A percentile compares a stretch with the other conserved stretches of the same genome.
These are phyloP conservation scores for Trichechus manatus DNA, from an alignment of 2,113 vertebrate species.

Conservation along the genomic window DNA sequence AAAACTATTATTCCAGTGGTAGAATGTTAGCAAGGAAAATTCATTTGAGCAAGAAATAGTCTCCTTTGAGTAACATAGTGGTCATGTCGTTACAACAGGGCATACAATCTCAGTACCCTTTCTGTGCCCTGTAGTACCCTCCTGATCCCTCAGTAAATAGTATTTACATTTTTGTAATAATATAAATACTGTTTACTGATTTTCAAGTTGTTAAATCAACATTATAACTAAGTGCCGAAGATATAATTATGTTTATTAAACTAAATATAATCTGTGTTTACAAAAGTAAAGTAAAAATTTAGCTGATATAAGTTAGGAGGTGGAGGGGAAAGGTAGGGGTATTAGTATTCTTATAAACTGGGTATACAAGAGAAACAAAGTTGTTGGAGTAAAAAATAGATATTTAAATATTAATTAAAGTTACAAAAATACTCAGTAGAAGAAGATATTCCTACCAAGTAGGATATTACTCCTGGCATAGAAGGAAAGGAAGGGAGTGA, in stretches of 20 bases:
- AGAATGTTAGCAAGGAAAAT: neutral
- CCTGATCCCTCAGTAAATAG: too few relatives aligned
- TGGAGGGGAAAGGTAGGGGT: neutral
- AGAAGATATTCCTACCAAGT: neutral
- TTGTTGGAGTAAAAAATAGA: conserved; percentile 43
- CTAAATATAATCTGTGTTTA: neutral
- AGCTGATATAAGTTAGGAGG: neutral
- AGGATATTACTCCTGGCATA: neutral
- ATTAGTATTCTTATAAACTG: neutral
- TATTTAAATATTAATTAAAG: conserved; percentile 37
- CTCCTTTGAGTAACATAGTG: neutral
- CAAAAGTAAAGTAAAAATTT: neutral
- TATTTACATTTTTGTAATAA: neutral
- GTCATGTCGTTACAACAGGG: neutral
- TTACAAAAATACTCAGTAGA: neutral
- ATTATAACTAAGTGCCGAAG: neutral
- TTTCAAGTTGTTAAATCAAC: conserved; percentile 20
- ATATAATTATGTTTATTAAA: neutral
- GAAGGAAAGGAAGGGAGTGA: neutral
- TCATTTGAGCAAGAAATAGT: neutral
- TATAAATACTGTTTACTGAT: neutral
- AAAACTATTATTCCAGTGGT: neutral
- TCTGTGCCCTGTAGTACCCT: neutral
- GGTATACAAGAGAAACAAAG: neutral
- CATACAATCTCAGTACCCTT: neutral